Evolutionary conservation across 2,797 vertebrate species (phyloP), one percentile per base, ranked within the genome.

Genomic region (Brotula barbata): DNA sequence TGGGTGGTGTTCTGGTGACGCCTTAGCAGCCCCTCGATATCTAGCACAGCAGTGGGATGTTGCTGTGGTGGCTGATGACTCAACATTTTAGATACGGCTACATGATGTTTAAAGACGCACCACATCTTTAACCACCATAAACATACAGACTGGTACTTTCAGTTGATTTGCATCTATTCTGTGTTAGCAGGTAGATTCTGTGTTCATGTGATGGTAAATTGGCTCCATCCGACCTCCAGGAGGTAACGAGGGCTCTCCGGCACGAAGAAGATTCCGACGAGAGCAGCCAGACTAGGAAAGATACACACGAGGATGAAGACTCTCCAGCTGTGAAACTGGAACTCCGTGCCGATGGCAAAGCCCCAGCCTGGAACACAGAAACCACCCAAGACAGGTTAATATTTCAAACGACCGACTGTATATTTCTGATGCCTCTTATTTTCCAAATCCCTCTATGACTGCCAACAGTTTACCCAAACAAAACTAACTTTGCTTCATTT

Each of bases 271-370:
- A 97, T 78, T 0, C 95, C 95, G 34, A 94, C 63, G 50, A 99
- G 88, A 23, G 96, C 96, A 10, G 92, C 87, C 0, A 96, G 78
- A 0, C 92, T 93, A 1, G 97, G 97, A 65, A 99, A 90, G 21
- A 93, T 91, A 19, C 96, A 98, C 72, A 98, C 87, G 1, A 99
- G 88, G 5, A 98, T 95, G 49, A 96, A 99, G 28, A 98, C 85
- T 23, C 97, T 93, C 97, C 97, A 99, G 81, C 94, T 97, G 89
- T 97, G 97, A 81, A 95, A 94, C 85, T 99, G 96, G 82, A 96
- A 93, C 71, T 91, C 92, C 11, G 93, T 91, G 8, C 97, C 96
- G 80, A 99, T 96, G 76, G 94, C 94, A 82, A 97, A 98, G 16
- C 97, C 95, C 97, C 97, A 99, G 48, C 97, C 97, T 99, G 85